These are phyloP conservation scores for Corythornis vintsioides DNA, from an alignment of 2,113 vertebrate species.

Conservation along the genomic window DNA sequence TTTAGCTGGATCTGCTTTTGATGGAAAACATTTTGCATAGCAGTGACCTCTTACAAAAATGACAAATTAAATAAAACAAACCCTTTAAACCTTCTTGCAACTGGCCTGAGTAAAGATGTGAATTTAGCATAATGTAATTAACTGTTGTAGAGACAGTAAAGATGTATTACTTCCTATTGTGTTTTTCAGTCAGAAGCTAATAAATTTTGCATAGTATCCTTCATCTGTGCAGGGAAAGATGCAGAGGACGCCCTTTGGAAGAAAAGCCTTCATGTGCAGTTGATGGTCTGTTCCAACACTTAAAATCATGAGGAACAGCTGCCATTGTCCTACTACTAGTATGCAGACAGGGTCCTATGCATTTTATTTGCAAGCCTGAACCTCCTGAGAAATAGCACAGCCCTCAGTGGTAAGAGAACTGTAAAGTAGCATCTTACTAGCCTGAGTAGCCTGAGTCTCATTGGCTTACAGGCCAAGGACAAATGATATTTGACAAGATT, in stretches of 20 bases:
- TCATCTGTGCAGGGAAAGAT: background rate
- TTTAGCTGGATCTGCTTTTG: slow-evolving; percentile 28
- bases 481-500: background rate
- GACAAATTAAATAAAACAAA: background rate
- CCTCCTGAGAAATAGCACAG: background rate
- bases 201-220: background rate
- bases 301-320: background rate
- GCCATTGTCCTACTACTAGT: background rate
- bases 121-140: background rate
- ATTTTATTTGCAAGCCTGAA: background rate
- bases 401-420: background rate
- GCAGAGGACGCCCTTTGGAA: background rate
- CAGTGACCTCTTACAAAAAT: background rate
- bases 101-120: background rate
- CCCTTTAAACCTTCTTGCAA: background rate
- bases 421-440: background rate
- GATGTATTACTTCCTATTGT: background rate
- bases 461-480: background rate
- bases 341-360: background rate
- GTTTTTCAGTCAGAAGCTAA: background rate
- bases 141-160: background rate
- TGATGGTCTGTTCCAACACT: background rate
- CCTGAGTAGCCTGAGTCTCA: background rate
- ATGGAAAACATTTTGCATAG: slow-evolving; percentile 15
- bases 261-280: background rate